Base-by-base conservation (phyloP, 2,888 invertebrate species). In the Machimus rusticus region DNA sequence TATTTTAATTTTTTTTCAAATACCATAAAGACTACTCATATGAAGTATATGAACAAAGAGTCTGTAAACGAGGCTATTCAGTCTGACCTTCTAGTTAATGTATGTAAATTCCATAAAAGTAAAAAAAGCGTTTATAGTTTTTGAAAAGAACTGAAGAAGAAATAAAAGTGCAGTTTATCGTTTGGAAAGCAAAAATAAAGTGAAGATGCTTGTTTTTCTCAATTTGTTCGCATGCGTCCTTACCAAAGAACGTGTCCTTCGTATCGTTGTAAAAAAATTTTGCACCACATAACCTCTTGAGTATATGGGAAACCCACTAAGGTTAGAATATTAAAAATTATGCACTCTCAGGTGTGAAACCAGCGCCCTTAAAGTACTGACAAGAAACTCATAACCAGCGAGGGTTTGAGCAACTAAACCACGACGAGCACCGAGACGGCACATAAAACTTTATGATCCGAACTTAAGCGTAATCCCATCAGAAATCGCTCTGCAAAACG, bases 391-490 rank as follows among this genome's bases (percentile, higher is more conserved):
- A 66, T 66, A 66, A 66, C 28, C 19, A 34, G 66, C 2, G 9
- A 19, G 66, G 66, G 5, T 19, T 66, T 66, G 12, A 8, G 51
- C 66, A 28, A 12, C 66, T 66, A 66, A 66, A 23, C 66, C 28
- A 28, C 66, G 23, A 14, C 66, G 66, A 66, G 12, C 66, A 66
- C 14, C 66, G 28, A 66, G 23, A 66, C 66, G 66, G 66, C 66
- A 66, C 37, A 81, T 81, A 81, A 81, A 81, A 81, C 51, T 81
- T 81, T 81, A 81, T 34, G 51, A 23, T 51, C 31, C 16, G 14
- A 81, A 81, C 81, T 81, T 51, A 55, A 81, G 34, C 51, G 81
- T 55, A 81, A 81, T 81, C 81, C 46, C 81, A 81, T 81, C 81
- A 81, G 31, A 81, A 81, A 81, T 51, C 55, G 81, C 8, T 81